phyloP scores from a whole-genome alignment of 1,140 invertebrate species.

The Tribolium madens region DNA sequence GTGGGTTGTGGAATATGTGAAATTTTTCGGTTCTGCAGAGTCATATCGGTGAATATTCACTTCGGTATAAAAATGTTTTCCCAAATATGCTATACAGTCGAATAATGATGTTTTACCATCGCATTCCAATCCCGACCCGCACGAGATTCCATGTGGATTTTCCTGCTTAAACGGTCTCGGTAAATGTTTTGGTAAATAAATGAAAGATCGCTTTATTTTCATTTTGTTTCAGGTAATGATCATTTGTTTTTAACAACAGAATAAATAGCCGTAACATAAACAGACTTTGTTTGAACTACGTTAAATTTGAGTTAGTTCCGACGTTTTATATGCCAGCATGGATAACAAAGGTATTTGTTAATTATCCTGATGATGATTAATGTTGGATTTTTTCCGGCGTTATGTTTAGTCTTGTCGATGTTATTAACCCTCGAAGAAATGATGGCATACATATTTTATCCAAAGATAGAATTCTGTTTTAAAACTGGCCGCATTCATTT shows the following conservation, averaged over 20 bases:
- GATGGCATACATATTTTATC: conserved; percentile 5
- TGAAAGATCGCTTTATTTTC: conserved; percentile 1
- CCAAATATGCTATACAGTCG: conserved; percentile 8
- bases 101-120: conserved; percentile 17
- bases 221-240: conserved; percentile 24
- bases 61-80: background rate
- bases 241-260: conserved; percentile 22
- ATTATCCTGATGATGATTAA: background rate
- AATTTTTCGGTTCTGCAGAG: background rate
- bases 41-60: background rate
- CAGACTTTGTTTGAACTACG: background rate
- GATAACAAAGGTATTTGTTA: conserved; percentile 4
- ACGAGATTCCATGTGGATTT: conserved; percentile 14
- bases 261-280: conserved; percentile 12
- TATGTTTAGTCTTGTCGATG: background rate
- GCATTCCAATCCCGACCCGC: conserved; percentile 1
- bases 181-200: conserved; percentile 21
- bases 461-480: conserved; percentile 10
- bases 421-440: conserved; percentile 14
- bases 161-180: background rate
- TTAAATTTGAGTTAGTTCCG: conserved; percentile 33
- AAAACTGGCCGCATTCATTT: conserved; percentile 43
- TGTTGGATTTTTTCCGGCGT: background rate
- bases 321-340: conserved; percentile 4
- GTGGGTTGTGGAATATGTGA: background rate